Evolutionary conservation across 2,797 vertebrate genomes (phyloP).

Genomic region (Xerus rutilus): DNA sequence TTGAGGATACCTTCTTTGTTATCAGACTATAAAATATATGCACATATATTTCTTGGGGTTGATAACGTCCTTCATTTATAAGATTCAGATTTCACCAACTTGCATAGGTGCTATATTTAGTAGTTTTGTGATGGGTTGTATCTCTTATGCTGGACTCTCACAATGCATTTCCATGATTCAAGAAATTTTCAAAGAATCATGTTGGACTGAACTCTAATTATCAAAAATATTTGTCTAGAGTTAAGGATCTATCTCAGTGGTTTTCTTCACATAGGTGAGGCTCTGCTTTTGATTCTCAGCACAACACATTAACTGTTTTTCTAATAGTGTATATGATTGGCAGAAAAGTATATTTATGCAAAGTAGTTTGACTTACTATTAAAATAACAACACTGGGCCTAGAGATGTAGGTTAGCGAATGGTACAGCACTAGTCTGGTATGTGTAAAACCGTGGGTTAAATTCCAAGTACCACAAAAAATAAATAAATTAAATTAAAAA

Average conservation of each 20-base stretch:
- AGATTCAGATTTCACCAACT: slow-evolving; percentile 11
- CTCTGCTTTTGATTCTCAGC: not conserved
- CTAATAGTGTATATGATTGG: not conserved
- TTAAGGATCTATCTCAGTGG: not conserved
- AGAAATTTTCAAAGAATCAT: not conserved
- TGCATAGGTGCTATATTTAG: not conserved
- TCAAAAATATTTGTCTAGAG: not conserved
- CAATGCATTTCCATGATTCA: not conserved
- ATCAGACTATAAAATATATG: not conserved
- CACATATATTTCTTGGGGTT: not conserved
- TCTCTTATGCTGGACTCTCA: not conserved
- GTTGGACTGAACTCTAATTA: not conserved
- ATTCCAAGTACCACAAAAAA: no score
- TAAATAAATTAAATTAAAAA: no score
- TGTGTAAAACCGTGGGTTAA: no score
- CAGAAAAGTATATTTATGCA: not conserved
- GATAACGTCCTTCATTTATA: not conserved
- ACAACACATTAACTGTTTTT: not conserved
- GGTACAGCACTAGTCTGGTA: no score
- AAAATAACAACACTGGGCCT: not conserved
- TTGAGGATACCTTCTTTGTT: not conserved
- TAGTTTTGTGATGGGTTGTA: not conserved
- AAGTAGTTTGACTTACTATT: not conserved
- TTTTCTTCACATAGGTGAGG: not conserved
- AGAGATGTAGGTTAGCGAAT: no score